Conservation (phyloP, 2,888 invertebrate species). For the Cerastoderma edule region DNA sequence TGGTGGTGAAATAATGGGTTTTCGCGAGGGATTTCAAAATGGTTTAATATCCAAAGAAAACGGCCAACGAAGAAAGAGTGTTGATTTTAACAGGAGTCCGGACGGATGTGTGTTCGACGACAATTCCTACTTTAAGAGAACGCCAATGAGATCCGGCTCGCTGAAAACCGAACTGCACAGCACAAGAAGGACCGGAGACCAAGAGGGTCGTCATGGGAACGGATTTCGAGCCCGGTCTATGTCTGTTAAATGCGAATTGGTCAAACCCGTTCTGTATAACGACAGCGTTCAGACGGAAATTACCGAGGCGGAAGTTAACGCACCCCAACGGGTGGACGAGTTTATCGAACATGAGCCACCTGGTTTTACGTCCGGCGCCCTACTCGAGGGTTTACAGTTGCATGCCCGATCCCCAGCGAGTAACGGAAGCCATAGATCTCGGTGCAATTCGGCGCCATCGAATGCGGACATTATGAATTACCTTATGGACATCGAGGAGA, state of each 20-base stretch:
- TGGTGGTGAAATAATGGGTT: neutral
- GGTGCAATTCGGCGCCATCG: slow-evolving; percentile 15
- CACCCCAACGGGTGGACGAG: neutral
- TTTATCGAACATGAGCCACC: neutral
- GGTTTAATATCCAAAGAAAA: neutral
- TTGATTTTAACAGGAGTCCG: slow-evolving; percentile 12
- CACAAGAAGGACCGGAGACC: neutral
- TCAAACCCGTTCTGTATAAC: slow-evolving; percentile 8
- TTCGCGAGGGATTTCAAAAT: neutral
- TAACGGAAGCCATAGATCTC: neutral
- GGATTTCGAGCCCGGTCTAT: slow-evolving; percentile 1
- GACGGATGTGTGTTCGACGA: too few relatives aligned
- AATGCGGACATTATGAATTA: slow-evolving; percentile 18
- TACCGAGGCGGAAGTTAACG: too few relatives aligned
- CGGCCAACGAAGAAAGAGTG: neutral
- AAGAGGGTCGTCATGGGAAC: neutral
- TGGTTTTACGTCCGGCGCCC: too few relatives aligned
- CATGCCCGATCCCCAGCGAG: slow-evolving; percentile 1
- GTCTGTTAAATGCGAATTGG: slow-evolving; percentile 18
- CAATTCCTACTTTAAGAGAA: neutral
- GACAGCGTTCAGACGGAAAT: slow-evolving; percentile 8
- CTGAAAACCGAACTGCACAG: neutral
- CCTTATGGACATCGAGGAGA: slow-evolving; percentile 13
- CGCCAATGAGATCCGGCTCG: neutral
- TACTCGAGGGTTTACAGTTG: too few relatives aligned